Evolutionary conservation across 23 tunicate genomes (phyloP).

Genomic region (Phallusia fumigata): DNA sequence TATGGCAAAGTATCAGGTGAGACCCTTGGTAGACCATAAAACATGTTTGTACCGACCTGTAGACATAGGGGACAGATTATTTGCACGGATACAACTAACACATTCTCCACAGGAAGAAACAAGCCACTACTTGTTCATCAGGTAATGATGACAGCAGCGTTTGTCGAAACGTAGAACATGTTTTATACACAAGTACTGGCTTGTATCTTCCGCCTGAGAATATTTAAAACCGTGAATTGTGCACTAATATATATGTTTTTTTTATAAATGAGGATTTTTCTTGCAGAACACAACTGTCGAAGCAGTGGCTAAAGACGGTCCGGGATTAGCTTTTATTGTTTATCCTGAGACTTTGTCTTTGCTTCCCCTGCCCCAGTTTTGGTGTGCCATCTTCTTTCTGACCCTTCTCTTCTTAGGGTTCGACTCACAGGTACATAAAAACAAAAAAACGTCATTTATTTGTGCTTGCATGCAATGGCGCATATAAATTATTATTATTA

Average conservation of each 20-base stretch:
- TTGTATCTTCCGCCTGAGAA: too few relatives aligned
- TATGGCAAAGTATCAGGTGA: slow-evolving; percentile 8
- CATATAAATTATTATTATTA: too few relatives aligned
- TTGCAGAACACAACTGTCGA: background rate
- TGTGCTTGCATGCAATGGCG: too few relatives aligned
- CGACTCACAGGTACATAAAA: slow-evolving; percentile 1
- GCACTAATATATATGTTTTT: too few relatives aligned
- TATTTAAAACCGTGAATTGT: too few relatives aligned
- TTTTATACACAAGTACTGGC: too few relatives aligned
- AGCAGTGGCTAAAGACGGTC: background rate
- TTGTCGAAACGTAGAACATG: too few relatives aligned
- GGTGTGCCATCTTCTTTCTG: background rate
- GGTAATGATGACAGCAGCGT: too few relatives aligned
- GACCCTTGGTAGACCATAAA: background rate
- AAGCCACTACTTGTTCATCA: too few relatives aligned
- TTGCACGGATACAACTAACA: background rate
- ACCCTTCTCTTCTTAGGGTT: background rate
- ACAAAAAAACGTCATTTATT: too few relatives aligned
- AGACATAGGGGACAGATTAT: too few relatives aligned
- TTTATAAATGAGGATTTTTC: background rate
- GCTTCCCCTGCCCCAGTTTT: slow-evolving; percentile 1
- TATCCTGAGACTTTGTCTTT: background rate
- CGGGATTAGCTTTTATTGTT: slow-evolving; percentile 2
- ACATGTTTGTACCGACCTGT: background rate
- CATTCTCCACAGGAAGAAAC: too few relatives aligned